Percentiles rank a stretch among this genome's conserved stretches.
phyloP scores from a whole-genome alignment of 2,797 vertebrate genomes.

The Alosa sapidissima region DNA sequence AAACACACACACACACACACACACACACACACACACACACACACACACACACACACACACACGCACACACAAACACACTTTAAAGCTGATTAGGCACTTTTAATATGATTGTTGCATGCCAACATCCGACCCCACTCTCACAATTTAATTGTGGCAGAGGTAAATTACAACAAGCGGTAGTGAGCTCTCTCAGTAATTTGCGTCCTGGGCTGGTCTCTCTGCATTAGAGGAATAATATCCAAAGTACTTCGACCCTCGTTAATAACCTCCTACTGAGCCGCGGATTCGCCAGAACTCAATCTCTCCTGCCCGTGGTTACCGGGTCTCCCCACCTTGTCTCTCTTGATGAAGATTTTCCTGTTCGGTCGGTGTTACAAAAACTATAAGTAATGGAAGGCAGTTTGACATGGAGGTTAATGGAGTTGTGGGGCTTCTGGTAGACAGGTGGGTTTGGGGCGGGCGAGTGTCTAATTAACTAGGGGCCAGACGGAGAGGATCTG shows the following conservation, averaged over 20 bases:
- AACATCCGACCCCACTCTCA: background rate
- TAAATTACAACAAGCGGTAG: background rate
- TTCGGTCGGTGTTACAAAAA: background rate
- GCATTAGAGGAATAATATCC: background rate
- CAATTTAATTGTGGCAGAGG: background rate
- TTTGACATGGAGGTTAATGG: constrained; percentile 10
- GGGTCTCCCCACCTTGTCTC: background rate
- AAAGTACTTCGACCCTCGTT: background rate
- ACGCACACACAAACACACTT: background rate
- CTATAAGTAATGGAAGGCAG: constrained; percentile 14
- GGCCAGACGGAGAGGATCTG: background rate
- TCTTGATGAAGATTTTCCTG: background rate
- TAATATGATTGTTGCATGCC: background rate
- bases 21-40: background rate
- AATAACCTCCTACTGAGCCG: background rate
- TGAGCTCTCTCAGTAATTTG: background rate
- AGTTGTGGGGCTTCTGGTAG: background rate
- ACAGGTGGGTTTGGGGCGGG: background rate
- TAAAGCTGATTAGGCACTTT: background rate
- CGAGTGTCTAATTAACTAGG: background rate
- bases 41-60: background rate
- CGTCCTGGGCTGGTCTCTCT: too few species aligned
- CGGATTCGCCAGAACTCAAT: constrained; percentile 1
- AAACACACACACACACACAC: background rate
- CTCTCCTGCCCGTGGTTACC: background rate